Conservation (phyloP, 2,797 vertebrate genomes). For the Sebastes kiyomatsui region DNA sequence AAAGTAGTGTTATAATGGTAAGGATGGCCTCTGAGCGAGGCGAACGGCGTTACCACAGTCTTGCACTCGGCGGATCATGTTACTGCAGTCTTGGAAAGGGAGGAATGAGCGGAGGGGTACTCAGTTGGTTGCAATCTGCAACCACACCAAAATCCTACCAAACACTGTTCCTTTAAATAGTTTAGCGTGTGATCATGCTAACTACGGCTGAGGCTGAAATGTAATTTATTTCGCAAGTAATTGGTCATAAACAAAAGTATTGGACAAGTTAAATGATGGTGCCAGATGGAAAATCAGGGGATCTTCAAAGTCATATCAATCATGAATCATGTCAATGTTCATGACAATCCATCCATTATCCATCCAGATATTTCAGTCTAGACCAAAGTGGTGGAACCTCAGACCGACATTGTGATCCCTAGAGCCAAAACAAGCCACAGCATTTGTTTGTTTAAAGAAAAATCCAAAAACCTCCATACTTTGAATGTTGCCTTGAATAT, state of each 20-base stretch:
- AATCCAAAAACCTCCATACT: background rate
- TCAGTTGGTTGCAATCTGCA: no score
- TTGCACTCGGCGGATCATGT: no score
- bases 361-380: background rate
- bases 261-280: background rate
- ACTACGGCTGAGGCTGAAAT: no score
- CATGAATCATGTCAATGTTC: no score
- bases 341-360: background rate
- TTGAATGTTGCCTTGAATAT: background rate
- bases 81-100: no score
- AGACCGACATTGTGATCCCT: background rate
- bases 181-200: no score
- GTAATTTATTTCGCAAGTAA: background rate
- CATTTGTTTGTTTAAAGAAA: background rate
- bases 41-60: no score
- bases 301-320: background rate
- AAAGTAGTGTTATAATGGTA: no score
- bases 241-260: background rate
- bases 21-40: no score
- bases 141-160: no score
- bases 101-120: fast-evolving
- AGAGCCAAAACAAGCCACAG: background rate
- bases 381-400: background rate
- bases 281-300: background rate
- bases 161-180: no score